Conservation (phyloP, 1,140 invertebrate genomes). For the Leptinotarsa lineolata region DNA sequence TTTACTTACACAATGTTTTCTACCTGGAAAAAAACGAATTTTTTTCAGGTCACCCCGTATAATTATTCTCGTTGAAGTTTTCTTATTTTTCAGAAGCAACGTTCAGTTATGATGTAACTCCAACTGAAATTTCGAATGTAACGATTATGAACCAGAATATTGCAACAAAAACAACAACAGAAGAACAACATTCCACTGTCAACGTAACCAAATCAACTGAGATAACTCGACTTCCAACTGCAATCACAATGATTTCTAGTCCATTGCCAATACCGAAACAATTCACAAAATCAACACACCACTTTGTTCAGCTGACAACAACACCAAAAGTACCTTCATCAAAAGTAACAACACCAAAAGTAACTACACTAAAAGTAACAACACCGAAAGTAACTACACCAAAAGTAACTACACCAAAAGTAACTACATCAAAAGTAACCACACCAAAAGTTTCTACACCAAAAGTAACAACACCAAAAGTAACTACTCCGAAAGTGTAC, state of each 20-base stretch:
- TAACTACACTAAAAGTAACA: neutral
- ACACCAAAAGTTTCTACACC: slow-evolving; percentile 17
- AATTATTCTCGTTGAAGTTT: neutral
- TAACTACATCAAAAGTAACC: neutral
- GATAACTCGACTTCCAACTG: neutral
- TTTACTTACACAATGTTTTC: no score
- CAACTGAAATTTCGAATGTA: slow-evolving; percentile 5
- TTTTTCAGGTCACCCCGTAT: no score
- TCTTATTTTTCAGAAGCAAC: neutral
- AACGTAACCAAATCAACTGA: neutral
- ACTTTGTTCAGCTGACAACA: neutral
- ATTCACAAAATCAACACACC: slow-evolving; percentile 9
- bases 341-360: neutral
- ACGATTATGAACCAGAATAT: neutral
- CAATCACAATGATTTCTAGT: slow-evolving; percentile 4
- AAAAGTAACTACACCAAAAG: slow-evolving; percentile 8
- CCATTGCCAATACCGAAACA: neutral
- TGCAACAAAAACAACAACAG: neutral
- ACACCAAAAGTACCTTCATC: slow-evolving; percentile 16
- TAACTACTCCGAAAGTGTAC: neutral
- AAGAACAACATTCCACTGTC: neutral
- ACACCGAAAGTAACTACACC: slow-evolving; percentile 17
- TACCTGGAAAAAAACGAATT: no score
- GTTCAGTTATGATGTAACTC: neutral
- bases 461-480: slow-evolving; percentile 11